Conservation (phyloP, 2,888 invertebrate genomes). For the Zootermopsis nevadensis region DNA sequence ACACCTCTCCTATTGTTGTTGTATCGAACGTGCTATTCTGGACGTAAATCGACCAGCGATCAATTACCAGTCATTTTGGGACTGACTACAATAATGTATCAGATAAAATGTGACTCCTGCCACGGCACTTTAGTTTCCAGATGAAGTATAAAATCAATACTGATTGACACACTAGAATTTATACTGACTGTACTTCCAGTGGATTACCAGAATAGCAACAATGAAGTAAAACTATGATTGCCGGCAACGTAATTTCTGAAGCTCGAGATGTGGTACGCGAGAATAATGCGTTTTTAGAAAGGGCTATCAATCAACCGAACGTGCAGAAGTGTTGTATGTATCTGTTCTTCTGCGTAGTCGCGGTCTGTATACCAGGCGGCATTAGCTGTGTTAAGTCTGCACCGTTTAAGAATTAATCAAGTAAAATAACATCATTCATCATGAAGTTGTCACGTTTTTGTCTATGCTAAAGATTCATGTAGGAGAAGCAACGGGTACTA, state of each 20-base stretch:
- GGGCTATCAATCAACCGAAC: neutral
- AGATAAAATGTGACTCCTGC: no score
- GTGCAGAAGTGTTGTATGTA: neutral
- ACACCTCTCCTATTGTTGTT: no score
- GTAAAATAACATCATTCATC: neutral
- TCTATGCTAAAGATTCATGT: neutral
- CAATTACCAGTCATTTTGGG: no score
- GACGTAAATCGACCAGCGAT: no score
- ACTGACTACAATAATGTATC: no score
- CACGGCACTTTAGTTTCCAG: no score
- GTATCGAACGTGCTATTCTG: no score
- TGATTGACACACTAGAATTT: neutral
- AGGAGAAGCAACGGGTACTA: neutral
- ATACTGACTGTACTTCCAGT: neutral
- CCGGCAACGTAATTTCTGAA: neutral
- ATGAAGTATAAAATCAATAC: no score
- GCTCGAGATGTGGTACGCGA: neutral
- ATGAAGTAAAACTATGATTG: neutral
- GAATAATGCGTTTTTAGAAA: neutral
- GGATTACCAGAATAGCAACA: neutral
- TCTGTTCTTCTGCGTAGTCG: neutral
- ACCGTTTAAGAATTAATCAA: neutral
- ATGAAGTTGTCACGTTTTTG: constrained; percentile 6
- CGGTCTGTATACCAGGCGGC: neutral
- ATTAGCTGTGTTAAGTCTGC: neutral